phyloP scores from a whole-genome alignment of 2,888 invertebrate genomes.

The Caprella mutica region DNA sequence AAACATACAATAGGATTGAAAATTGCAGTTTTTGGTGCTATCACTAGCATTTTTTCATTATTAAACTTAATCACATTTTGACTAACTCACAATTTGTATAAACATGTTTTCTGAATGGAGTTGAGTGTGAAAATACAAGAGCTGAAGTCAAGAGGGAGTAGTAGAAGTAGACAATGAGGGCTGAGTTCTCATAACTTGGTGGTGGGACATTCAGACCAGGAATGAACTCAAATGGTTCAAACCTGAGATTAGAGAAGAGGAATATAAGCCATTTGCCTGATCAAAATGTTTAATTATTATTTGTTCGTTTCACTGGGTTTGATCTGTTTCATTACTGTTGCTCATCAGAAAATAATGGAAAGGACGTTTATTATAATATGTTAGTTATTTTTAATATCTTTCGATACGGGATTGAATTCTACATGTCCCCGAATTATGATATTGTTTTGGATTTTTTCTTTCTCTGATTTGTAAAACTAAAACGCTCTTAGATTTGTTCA shows the following conservation, averaged over 20 bases:
- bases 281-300: too few relatives aligned
- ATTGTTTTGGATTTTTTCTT: too few relatives aligned
- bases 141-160: slow-evolving; percentile 41
- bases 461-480: too few relatives aligned
- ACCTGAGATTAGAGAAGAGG: slow-evolving; percentile 37
- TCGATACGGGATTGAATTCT: too few relatives aligned
- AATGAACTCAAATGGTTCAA: slow-evolving; percentile 37
- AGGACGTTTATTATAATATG: background rate
- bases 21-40: too few relatives aligned
- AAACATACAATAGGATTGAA: background rate
- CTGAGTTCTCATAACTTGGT: slow-evolving; percentile 39
- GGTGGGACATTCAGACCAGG: slow-evolving; percentile 13
- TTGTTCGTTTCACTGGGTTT: too few relatives aligned
- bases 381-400: too few relatives aligned
- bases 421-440: too few relatives aligned
- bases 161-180: slow-evolving; percentile 49
- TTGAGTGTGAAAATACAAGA: slow-evolving; percentile 65
- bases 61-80: background rate
- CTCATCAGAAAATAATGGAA: background rate
- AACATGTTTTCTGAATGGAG: slow-evolving; percentile 59
- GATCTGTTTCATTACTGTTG: too few relatives aligned
- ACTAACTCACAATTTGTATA: slow-evolving; percentile 47
- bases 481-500: too few relatives aligned
- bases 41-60: background rate
- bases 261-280: background rate